These are phyloP conservation scores for Cichladusa arquata DNA, from an alignment of 2,113 vertebrate genomes.

Conservation along the genomic window DNA sequence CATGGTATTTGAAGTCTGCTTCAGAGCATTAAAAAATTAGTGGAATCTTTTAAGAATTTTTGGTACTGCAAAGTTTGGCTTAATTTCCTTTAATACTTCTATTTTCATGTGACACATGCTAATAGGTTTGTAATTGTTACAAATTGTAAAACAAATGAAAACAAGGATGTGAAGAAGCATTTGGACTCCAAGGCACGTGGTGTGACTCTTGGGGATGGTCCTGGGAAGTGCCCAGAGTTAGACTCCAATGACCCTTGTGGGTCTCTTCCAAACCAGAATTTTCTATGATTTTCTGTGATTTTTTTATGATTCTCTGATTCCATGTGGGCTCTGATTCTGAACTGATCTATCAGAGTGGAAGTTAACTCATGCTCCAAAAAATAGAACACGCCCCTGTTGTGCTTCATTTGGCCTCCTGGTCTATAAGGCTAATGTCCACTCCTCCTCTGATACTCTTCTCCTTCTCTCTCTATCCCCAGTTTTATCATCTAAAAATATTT, in stretches of 20 bases:
- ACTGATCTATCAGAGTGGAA: background rate
- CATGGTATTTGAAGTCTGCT: background rate
- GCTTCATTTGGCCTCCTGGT: background rate
- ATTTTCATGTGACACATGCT: background rate
- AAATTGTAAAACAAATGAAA: background rate
- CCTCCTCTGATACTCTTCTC: background rate
- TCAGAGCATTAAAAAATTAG: background rate
- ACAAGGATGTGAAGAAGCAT: background rate
- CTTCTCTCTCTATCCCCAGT: background rate
- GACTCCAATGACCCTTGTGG: background rate
- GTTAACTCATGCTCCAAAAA: background rate
- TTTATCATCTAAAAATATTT: background rate
- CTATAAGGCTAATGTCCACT: background rate
- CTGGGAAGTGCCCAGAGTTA: too few species aligned
- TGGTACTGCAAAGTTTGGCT: background rate
- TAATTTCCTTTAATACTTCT: background rate
- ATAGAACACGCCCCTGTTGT: fast-evolving
- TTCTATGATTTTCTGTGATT: background rate
- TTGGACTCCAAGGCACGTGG: background rate
- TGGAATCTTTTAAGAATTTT: background rate
- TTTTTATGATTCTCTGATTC: background rate
- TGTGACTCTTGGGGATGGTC: fast-evolving
- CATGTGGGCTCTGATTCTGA: background rate
- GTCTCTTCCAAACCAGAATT: background rate
- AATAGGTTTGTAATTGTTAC: background rate